Base-by-base conservation (phyloP, 2,888 invertebrate species). In the Tubulanus polymorphus region DNA sequence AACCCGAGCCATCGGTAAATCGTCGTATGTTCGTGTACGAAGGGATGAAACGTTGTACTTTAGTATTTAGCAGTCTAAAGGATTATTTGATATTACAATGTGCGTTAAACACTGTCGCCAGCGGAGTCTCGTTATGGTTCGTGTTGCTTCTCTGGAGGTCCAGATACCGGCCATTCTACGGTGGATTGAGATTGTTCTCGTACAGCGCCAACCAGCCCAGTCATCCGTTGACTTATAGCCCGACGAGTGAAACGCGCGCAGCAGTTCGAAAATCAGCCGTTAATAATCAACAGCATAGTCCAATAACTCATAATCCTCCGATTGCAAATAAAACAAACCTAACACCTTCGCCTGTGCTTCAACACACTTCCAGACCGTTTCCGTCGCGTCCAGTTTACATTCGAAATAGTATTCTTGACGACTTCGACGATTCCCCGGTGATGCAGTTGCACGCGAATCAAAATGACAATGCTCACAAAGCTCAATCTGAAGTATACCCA, bases 41-140 rank as follows among this genome's bases (percentile, higher is more conserved):
- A 26, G 28, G 20, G 18, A 28, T 47, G 3, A 32, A 37, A 8
- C 47, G 54, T 18, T 53, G 54, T 35, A 47, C 47, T 35, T 15
- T 53, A 8, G 29, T 53, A n/a, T 49, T 49, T 18, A 53, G 47
- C n/a, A 53, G 32, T 37, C 30, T 53, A 2, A 53, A 53, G 47
- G 54, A 53, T 27, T 53, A 45, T 25, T 30, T 53, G n/a, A 50
- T 53, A 15, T 30, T 53, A 20, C 48, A 48, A 26, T 48, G 54
- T 37, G 54, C 54, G 18, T 49, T 53, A 28, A 53, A 51, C 48
- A 32, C 25, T 20, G 46, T 53, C 46, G 54, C 47, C n/a, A 47
- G 20, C 3, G 30, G 47, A 25, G 45, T 49, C 23, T 53, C 54
- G n/a, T 25, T 53, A 10, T 53, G 48, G 47, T 47, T 53, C 8